Evolutionary conservation across 2,888 invertebrate species (phyloP).

Genomic region (Elgonia sp.): DNA sequence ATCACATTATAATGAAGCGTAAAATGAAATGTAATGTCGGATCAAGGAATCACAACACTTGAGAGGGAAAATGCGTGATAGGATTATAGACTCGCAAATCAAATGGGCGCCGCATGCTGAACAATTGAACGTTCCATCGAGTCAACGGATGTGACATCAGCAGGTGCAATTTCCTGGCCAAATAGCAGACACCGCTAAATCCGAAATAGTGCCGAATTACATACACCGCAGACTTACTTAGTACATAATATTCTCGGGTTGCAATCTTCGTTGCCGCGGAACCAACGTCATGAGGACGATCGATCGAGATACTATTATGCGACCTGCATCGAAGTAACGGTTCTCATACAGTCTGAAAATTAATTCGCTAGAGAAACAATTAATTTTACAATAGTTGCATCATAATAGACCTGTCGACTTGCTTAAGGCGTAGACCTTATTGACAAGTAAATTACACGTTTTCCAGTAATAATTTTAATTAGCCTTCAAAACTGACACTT

Average conservation of each 20-base stretch:
- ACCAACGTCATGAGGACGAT: slow-evolving; percentile 38
- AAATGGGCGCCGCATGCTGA: slow-evolving; percentile 76
- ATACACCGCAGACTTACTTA: slow-evolving; percentile 81
- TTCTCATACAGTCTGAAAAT: slow-evolving; percentile 58
- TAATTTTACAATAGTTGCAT: slow-evolving; percentile 66
- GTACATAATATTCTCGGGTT: slow-evolving; percentile 81
- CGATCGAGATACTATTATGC: slow-evolving; percentile 69
- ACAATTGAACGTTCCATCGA: slow-evolving; percentile 82
- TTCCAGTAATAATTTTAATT: slow-evolving; percentile 56
- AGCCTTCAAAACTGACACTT: slow-evolving; percentile 42
- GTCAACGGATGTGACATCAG: slow-evolving; percentile 86
- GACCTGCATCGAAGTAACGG: slow-evolving; percentile 43
- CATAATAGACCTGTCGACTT: slow-evolving; percentile 62
- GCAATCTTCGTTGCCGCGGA: slow-evolving; percentile 74
- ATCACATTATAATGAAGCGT: slow-evolving; percentile 32
- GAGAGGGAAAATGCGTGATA: slow-evolving; percentile 56
- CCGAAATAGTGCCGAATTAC: slow-evolving; percentile 85
- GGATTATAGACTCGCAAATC: slow-evolving; percentile 71
- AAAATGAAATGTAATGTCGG: slow-evolving; percentile 52
- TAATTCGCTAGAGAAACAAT: slow-evolving; percentile 68
- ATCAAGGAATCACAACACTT: slow-evolving; percentile 50
- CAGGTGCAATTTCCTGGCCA: slow-evolving; percentile 86
- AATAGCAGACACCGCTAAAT: slow-evolving; percentile 86
- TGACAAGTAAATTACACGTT: slow-evolving; percentile 64
- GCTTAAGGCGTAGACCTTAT: slow-evolving; percentile 52